phyloP scores from a whole-genome alignment of 2,888 invertebrate genomes.

The Mylabris sibirica region DNA sequence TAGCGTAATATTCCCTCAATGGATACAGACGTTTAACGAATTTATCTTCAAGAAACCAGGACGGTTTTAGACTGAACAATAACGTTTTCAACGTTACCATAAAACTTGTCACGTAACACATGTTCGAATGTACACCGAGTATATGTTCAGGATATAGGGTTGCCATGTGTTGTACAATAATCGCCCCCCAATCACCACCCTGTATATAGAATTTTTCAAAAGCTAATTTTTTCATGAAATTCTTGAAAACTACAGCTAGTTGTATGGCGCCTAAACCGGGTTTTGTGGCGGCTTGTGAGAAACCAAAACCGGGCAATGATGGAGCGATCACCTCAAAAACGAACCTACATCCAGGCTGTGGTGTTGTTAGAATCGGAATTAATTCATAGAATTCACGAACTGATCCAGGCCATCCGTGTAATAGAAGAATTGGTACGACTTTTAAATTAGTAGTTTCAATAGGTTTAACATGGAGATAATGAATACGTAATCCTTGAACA shows the following conservation, averaged over 20 bases:
- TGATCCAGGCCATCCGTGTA: constrained; percentile 91
- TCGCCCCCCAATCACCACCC: constrained; percentile 85
- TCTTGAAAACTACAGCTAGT: constrained; percentile 67
- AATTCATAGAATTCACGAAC: constrained; percentile 77
- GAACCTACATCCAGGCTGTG: constrained; percentile 26
- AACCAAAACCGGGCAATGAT: constrained; percentile 41
- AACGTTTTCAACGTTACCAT: constrained; percentile 48
- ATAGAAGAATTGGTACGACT: constrained; percentile 66
- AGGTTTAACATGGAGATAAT: constrained; percentile 69
- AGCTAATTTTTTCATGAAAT: constrained; percentile 74
- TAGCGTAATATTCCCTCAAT: constrained; percentile 45
- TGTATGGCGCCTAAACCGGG: constrained; percentile 68
- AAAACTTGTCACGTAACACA: constrained; percentile 53
- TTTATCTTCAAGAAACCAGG: constrained; percentile 65
- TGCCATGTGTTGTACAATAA: constrained; percentile 70
- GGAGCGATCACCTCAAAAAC: constrained; percentile 40
- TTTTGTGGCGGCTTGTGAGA: constrained; percentile 65
- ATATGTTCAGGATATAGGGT: constrained; percentile 69
- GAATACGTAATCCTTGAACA: constrained; percentile 74
- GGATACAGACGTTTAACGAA: constrained; percentile 64
- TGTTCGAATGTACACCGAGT: constrained; percentile 68
- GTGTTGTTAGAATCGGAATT: constrained; percentile 31
- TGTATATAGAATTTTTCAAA: constrained; percentile 73
- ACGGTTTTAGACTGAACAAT: constrained; percentile 62
- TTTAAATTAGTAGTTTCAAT: constrained; percentile 45